Evolutionary conservation across 2,113 vertebrate genomes (phyloP).

Genomic region (Elanus axillaris): DNA sequence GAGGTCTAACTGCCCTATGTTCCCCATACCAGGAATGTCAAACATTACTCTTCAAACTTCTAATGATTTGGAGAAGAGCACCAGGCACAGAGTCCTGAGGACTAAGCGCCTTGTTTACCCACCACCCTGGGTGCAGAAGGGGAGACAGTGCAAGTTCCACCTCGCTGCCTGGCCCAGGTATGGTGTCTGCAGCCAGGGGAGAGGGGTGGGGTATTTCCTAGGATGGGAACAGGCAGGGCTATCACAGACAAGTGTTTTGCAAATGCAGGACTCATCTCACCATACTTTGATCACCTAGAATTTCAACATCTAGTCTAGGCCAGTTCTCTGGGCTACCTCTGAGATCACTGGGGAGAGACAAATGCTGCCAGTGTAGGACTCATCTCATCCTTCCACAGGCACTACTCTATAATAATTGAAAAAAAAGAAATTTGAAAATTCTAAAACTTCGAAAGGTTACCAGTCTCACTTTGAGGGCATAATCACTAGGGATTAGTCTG

Average conservation of each 20-base stretch:
- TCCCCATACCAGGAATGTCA: not conserved
- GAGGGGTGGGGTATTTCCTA: not conserved
- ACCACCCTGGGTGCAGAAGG: fast-evolving
- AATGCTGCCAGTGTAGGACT: not conserved
- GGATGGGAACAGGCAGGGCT: not conserved
- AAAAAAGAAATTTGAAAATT: not conserved
- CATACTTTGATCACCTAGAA: not conserved
- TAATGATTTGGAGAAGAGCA: not conserved
- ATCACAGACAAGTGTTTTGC: not conserved
- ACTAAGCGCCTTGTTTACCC: not conserved
- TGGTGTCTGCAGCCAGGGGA: not conserved
- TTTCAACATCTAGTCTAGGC: not conserved
- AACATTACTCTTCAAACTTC: not conserved
- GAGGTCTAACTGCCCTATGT: not conserved
- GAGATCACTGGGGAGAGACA: not conserved
- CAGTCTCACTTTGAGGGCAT: not conserved
- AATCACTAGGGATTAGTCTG: not conserved
- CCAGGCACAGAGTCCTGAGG: not conserved
- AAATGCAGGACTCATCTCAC: not conserved
- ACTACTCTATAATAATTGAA: not conserved
- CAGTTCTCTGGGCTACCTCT: not conserved
- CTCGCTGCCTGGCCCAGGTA: not conserved
- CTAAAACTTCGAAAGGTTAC: not conserved
- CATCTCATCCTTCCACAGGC: not conserved
- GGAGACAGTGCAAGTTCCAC: not conserved